Conservation (phyloP, 2,797 vertebrate species). For the Margarornis squamiger region DNA sequence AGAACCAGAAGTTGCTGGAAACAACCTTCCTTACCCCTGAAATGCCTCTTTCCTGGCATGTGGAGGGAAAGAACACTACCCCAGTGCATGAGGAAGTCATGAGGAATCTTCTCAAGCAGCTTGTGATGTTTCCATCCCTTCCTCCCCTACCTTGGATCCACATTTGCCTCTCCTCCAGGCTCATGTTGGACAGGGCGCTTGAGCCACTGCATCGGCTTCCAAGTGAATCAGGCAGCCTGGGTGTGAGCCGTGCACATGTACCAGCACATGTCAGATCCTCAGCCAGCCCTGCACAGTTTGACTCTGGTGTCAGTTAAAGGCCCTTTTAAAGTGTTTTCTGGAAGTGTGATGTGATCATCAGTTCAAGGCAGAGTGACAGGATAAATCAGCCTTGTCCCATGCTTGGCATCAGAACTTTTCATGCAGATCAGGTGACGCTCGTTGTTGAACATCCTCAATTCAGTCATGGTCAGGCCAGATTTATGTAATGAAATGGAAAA, state of each 20-base stretch:
- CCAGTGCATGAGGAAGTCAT: accelerated
- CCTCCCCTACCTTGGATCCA: slow-evolving; percentile 24
- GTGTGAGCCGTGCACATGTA: neutral
- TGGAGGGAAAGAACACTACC: neutral
- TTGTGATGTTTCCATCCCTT: neutral
- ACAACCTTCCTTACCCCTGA: neutral
- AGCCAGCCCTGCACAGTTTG: slow-evolving; percentile 36
- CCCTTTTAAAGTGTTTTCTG: slow-evolving; percentile 15
- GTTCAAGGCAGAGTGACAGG: neutral
- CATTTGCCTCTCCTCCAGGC: neutral
- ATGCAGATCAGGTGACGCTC: accelerated
- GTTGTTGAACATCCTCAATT: accelerated
- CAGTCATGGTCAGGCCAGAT: neutral
- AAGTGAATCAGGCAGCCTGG: neutral
- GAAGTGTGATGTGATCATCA: neutral
- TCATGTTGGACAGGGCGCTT: neutral
- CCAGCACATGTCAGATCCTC: neutral
- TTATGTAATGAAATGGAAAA: neutral
- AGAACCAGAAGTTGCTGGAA: neutral
- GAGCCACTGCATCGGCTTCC: neutral
- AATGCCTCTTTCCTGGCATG: neutral
- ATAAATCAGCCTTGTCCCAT: neutral
- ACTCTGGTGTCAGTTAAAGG: neutral
- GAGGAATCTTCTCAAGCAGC: neutral
- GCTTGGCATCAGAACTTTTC: neutral